These are phyloP conservation scores for Hylomyscus alleni DNA, from an alignment of 2,797 vertebrate species.

Conservation along the genomic window DNA sequence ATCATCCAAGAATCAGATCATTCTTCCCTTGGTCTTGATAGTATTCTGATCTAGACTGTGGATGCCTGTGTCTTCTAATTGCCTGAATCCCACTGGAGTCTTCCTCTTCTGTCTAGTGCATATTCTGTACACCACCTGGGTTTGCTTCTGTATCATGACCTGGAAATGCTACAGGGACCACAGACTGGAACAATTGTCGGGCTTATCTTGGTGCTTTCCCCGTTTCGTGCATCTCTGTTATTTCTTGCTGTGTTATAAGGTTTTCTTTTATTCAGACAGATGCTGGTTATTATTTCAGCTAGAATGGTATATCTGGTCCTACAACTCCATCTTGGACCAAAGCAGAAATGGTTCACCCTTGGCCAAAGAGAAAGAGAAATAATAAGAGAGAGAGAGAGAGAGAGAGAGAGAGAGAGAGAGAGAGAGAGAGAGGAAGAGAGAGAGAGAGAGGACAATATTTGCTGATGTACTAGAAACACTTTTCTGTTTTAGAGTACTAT, in stretches of 20 bases:
- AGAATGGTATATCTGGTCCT: neutral
- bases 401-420: no score
- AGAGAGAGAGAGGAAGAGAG: no score
- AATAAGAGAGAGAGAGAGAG: no score
- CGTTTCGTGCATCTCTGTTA: neutral
- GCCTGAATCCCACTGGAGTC: neutral
- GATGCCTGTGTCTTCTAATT: neutral
- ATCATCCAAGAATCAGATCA: neutral
- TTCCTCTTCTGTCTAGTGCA: neutral
- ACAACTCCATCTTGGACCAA: neutral
- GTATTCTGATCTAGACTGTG: neutral
- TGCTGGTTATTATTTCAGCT: neutral
- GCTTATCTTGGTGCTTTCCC: neutral
- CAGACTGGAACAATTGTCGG: no score
- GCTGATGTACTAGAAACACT: neutral
- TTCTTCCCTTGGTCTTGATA: neutral
- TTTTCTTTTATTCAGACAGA: neutral
- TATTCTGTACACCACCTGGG: neutral
- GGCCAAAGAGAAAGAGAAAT: slow-evolving; percentile 15
- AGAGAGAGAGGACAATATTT: neutral
- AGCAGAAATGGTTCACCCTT: neutral
- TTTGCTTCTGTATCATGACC: neutral
- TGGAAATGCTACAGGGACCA: neutral
- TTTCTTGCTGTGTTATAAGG: neutral
- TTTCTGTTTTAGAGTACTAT: neutral